Evolutionary conservation across 2,797 vertebrate species (phyloP), one percentile per base, ranked within the genome.

Genomic region (Graptemys geographica): DNA sequence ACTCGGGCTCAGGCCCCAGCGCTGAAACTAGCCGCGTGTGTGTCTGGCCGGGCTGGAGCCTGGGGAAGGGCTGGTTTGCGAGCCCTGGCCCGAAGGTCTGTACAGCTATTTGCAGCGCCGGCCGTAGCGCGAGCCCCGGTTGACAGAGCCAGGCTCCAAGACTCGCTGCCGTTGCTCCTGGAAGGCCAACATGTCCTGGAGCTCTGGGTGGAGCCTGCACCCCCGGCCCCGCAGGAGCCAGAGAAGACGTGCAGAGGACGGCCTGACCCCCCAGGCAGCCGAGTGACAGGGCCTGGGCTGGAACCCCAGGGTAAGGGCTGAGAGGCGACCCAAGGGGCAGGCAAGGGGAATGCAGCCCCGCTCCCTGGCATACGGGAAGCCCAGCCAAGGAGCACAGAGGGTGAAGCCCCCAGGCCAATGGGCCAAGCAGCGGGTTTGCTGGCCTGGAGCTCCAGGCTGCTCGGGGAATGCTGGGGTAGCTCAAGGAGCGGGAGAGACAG

Each of bases 121-220:
- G 4, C 4, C 8, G 4, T 6, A 19, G 33, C 2, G 7, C 7
- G 13, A 65, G 28, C 15, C 28, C 27, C 7, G 16, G 62, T 6
- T 8, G n/a, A n/a, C 62, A 65, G 31, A 15, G 31, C 15, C 8
- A 16, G 65, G 65, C n/a, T 19, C n/a, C 19, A 9, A 37, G 59
- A 31, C 6, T 62, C 7, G 18, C n/a, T 3, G n/a, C 65, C 13
- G 4, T n/a, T 4, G 62, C 16, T n/a, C 62, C 62, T 19, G 16
- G 33, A n/a, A n/a, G 33, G 62, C 62, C 62, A n/a, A n/a, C 18
- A 18, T 12, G 16, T 18, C 16, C 62, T 65, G 33, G 33, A n/a
- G 31, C 62, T 8, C 33, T 8, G 18, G 62, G 59, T 27, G 27
- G 5, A 62, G 57, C 52, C 57, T 28, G 28, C 10, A 31, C 57